Conservation (phyloP, 1,140 invertebrate species). For the Drosophila ambigua region DNA sequence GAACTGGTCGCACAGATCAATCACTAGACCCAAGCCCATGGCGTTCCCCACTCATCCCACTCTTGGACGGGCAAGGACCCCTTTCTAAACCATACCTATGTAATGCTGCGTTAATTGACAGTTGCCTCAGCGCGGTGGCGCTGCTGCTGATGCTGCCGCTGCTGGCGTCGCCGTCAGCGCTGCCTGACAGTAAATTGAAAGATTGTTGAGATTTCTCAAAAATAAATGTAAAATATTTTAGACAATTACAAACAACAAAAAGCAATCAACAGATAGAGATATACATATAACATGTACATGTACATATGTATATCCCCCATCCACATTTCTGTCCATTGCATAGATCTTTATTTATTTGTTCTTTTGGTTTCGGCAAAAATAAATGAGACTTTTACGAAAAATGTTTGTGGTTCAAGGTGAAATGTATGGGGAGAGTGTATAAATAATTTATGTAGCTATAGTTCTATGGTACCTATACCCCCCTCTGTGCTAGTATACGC, state of each 20-base stretch:
- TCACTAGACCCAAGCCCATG: slow-evolving; percentile 37
- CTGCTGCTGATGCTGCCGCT: slow-evolving; percentile 16
- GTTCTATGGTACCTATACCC: slow-evolving; percentile 14
- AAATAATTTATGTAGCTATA: slow-evolving; percentile 56
- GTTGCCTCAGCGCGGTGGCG: slow-evolving; percentile 40
- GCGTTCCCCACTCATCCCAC: slow-evolving; percentile 20
- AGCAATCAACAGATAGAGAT: slow-evolving; percentile 30
- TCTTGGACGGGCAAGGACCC: neutral
- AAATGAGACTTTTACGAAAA: slow-evolving; percentile 59
- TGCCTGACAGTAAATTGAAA: slow-evolving; percentile 76
- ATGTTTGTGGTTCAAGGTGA: slow-evolving; percentile 70
- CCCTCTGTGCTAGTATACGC: neutral
- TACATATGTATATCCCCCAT: neutral
- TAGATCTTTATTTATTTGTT: slow-evolving; percentile 58
- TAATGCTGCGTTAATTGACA: slow-evolving; percentile 69
- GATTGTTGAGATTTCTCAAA: slow-evolving; percentile 68
- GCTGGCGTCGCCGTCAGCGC: neutral
- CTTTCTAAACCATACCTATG: slow-evolving; percentile 29
- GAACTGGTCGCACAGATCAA: slow-evolving; percentile 49
- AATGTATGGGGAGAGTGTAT: slow-evolving; percentile 44
- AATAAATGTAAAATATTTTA: slow-evolving; percentile 50
- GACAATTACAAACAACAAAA: slow-evolving; percentile 54
- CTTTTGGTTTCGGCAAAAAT: slow-evolving; percentile 47
- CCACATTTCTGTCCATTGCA: slow-evolving; percentile 9
- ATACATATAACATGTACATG: neutral